A percentile compares a stretch with the other conserved stretches of the same genome.
Evolutionary conservation across 2,797 vertebrate genomes (phyloP).

Genomic region (Eptatretus atami): DNA sequence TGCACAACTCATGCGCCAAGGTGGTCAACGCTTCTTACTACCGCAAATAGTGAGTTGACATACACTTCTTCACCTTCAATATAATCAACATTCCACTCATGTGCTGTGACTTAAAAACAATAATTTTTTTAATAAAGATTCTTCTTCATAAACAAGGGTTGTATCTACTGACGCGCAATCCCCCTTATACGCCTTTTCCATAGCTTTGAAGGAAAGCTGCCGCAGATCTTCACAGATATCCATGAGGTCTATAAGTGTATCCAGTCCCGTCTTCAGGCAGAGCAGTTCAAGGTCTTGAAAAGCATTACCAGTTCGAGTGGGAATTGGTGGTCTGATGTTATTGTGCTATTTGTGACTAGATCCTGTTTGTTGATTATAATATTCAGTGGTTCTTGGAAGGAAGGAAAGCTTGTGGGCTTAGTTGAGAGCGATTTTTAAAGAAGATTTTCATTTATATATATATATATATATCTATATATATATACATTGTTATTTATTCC

Average conservation of each 20-base stretch:
- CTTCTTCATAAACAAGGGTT: slow-evolving; percentile 7
- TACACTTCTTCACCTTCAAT: background rate
- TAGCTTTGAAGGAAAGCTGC: slow-evolving; percentile 90
- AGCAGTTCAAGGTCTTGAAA: slow-evolving; percentile 70
- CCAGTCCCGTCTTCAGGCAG: slow-evolving; percentile 85
- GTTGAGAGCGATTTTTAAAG: background rate
- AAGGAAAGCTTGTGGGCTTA: background rate
- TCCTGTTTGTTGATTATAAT: background rate
- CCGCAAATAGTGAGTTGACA: slow-evolving; percentile 71
- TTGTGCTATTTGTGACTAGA: background rate
- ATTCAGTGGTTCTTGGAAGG: too few relatives aligned
- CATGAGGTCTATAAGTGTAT: slow-evolving; percentile 79
- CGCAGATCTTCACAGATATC: slow-evolving; percentile 87
- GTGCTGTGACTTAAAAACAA: background rate
- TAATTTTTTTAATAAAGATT: background rate
- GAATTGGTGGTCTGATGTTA: background rate
- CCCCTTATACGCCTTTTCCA: slow-evolving; percentile 13
- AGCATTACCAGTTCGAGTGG: background rate
- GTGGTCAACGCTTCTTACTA: slow-evolving; percentile 94
- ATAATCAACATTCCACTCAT: background rate
- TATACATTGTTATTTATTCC: background rate
- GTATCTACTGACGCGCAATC: background rate
- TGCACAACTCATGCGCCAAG: slow-evolving; percentile 96
- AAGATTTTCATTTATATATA: background rate
- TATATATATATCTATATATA: background rate